Base-by-base conservation (phyloP, 2,113 vertebrate species). In the Oncorhynchus gorbuscha region DNA sequence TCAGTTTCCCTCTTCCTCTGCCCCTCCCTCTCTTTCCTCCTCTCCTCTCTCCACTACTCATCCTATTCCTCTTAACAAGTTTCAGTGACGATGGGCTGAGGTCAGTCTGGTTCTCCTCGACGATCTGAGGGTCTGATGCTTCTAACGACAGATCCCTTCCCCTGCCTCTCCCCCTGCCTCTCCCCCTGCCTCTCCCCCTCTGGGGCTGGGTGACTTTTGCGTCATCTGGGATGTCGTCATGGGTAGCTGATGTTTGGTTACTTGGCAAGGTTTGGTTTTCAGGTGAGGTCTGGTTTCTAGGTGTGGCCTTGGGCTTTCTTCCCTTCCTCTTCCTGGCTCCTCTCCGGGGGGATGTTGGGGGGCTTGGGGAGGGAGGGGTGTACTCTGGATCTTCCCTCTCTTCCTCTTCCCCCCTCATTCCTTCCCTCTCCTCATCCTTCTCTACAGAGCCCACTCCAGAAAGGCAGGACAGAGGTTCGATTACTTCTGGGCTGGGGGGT, bases 1-100 rank as follows among this genome's bases (percentile, higher is more conserved):
- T 72, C 71, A 28, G 71, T 51, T 13, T 71, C 18, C 71, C 49
- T 14, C 49, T 72, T 26, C 71, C 48, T 28, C 69, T 51, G 6
- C 69, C 39, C 39, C 39, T 72, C 26, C 71, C 49, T 18, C 39
- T 51, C 45, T 24, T 39, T 70, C 69, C 14, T 20, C 69, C 69
- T 49, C 69, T 13, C 35, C 45, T 39, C 18, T 22, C 30, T 24
- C 48, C 24, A 7, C 69, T 30, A 35, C 32, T 69, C 32, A 18
- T 20, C 5, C 35, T 20, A 8, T 26, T 18, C 28, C 11, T 70
- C 45, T 70, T 70, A 9, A 45, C 39, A 45, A 11, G 39, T 45
- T 45, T 45, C 9, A 45, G 39, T 45, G 39, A 45, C 39, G 9
- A 45, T 45, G 39, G 2, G 39, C 39, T 45, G 35, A 13, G 35